Percentiles rank a stretch among this genome's conserved stretches.
Conservation (phyloP, 2,888 invertebrate species). For the Eupithecia vulgata region DNA sequence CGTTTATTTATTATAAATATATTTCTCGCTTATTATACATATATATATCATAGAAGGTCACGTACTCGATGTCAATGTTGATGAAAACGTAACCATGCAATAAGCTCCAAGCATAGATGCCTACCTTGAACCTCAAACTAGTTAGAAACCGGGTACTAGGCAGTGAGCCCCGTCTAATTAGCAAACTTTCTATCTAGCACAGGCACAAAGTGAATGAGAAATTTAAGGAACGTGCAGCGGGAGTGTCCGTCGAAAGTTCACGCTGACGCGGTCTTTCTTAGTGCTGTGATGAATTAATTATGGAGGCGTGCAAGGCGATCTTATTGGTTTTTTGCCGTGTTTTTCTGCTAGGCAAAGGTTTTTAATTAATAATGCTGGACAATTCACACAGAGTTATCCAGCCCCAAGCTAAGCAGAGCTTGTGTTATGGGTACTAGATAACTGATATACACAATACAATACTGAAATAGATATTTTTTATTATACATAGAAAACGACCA, state of each 20-base stretch:
- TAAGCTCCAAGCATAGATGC: not conserved
- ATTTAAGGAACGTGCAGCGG: constrained; percentile 46
- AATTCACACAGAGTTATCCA: no score
- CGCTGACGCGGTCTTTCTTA: constrained; percentile 18
- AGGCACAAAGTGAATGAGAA: constrained; percentile 56
- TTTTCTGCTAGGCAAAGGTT: not conserved
- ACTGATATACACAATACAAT: no score
- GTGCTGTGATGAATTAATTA: constrained; percentile 29
- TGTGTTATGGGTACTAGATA: no score
- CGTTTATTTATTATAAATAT: no score
- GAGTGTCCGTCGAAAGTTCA: constrained; percentile 28
- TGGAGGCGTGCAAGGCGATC: not conserved
- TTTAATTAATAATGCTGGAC: no score
- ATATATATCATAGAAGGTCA: no score
- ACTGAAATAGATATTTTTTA: no score
- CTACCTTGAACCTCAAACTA: constrained; percentile 6
- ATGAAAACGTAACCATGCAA: not conserved
- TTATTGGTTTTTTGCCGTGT: not conserved
- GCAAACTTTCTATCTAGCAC: constrained; percentile 58
- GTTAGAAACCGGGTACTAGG: constrained; percentile 9
- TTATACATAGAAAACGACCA: no score
- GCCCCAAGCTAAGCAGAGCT: no score
- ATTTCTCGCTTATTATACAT: no score
- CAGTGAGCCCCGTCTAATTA: constrained; percentile 56
- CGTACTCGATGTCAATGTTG: not conserved